Conservation (phyloP, 2,797 vertebrate genomes). For the Odontamblyopus rebecca region DNA sequence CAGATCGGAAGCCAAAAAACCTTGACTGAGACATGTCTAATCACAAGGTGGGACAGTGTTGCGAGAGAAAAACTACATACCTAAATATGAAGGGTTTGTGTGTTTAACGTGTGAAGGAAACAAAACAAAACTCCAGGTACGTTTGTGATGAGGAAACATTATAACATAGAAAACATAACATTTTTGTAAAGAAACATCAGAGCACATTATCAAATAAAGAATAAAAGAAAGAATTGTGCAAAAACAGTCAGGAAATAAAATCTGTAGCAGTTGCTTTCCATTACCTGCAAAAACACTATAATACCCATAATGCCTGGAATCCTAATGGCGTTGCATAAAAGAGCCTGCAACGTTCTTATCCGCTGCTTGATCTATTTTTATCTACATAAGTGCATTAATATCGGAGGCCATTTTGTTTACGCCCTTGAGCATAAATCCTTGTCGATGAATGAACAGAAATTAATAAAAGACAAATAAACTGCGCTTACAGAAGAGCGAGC, state of each 20-base stretch:
- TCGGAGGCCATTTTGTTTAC: slow-evolving; percentile 1
- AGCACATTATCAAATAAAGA: not conserved
- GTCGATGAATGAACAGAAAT: slow-evolving; percentile 1
- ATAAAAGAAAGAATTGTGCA: not conserved
- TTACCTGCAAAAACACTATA: not conserved
- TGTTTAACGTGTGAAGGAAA: too few relatives aligned
- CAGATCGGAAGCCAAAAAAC: too few relatives aligned
- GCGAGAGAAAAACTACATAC: too few relatives aligned
- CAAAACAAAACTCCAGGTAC: too few relatives aligned
- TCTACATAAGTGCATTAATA: slow-evolving; percentile 1
- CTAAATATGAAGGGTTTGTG: too few relatives aligned
- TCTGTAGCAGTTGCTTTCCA: not conserved
- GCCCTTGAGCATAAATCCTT: slow-evolving; percentile 6
- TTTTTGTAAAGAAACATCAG: too few relatives aligned
- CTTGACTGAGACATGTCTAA: too few relatives aligned
- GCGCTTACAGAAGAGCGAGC: not conserved
- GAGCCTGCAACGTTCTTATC: not conserved
- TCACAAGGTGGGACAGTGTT: too few relatives aligned
- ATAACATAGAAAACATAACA: too few relatives aligned
- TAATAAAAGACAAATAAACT: slow-evolving; percentile 4
- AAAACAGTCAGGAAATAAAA: not conserved
- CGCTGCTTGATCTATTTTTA: not conserved
- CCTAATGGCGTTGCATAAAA: not conserved
- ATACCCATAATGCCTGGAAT: not conserved
- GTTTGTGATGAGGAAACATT: too few relatives aligned